These are phyloP conservation scores for Lithodes maja DNA, from an alignment of 2,888 invertebrate species.

Conservation along the genomic window DNA sequence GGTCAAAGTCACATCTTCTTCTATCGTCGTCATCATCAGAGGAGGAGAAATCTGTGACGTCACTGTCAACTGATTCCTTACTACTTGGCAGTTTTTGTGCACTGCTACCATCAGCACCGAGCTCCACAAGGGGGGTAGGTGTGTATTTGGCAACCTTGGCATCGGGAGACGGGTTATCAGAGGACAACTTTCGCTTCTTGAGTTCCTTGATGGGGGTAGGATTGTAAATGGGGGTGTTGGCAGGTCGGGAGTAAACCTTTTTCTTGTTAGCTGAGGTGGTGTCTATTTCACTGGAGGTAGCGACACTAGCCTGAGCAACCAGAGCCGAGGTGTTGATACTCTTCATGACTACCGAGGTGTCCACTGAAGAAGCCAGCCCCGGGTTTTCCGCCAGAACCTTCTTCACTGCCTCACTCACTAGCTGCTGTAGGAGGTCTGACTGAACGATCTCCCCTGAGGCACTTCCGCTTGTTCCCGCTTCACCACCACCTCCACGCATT, in stretches of 20 bases:
- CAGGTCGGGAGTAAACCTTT: constrained; percentile 53
- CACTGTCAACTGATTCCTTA: constrained; percentile 40
- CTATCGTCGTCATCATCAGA: constrained; percentile 41
- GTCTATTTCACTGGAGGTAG: neutral
- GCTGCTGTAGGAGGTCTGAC: constrained; percentile 62
- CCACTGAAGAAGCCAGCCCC: constrained; percentile 33
- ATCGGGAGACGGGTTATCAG: neutral
- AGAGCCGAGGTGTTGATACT: constrained; percentile 36
- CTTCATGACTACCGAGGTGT: constrained; percentile 23
- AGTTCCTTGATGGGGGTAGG: constrained; percentile 69
- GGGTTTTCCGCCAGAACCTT: constrained; percentile 64
- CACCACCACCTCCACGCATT: too few species aligned
- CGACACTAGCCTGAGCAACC: constrained; percentile 16
- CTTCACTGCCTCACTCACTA: constrained; percentile 67
- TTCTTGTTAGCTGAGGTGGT: constrained; percentile 23
- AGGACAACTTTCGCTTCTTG: constrained; percentile 51
- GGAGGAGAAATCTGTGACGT: constrained; percentile 66
- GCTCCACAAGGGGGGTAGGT: constrained; percentile 21
- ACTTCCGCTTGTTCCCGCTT: neutral
- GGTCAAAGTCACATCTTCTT: constrained; percentile 58
- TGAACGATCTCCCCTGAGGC: neutral
- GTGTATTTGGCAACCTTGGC: constrained; percentile 23
- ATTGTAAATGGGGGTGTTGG: constrained; percentile 67
- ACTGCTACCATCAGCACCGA: neutral
- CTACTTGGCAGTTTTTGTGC: neutral